A percentile compares a stretch with the other conserved stretches of the same genome.
Conservation (phyloP, 2,797 vertebrate genomes). For the Micropoecilia bifurca region DNA sequence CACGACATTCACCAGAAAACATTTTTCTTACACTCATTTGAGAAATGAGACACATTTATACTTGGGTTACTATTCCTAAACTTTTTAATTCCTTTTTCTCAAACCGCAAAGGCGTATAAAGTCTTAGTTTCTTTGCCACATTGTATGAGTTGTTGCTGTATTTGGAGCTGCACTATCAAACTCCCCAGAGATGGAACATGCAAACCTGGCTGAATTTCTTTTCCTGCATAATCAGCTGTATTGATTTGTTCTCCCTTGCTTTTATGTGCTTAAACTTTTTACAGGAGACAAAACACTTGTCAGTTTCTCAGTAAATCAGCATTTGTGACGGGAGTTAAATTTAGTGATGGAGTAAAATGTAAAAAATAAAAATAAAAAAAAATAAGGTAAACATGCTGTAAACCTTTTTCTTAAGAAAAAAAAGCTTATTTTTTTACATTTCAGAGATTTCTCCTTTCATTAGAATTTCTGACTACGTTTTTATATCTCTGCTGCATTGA, state of each 20-base stretch:
- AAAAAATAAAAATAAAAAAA: background rate
- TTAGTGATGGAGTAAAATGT: background rate
- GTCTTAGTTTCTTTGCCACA: background rate
- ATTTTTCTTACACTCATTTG: background rate
- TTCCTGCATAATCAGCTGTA: slow-evolving; percentile 38
- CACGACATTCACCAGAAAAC: background rate
- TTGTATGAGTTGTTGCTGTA: background rate
- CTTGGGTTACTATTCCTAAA: background rate
- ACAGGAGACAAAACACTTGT: slow-evolving; percentile 22
- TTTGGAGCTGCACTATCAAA: slow-evolving; percentile 29
- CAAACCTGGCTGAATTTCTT: slow-evolving; percentile 25
- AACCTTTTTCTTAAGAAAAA: background rate
- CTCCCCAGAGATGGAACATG: slow-evolving; percentile 17
- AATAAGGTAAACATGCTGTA: background rate
- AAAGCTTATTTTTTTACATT: slow-evolving; percentile 18
- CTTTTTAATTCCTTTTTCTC: background rate
- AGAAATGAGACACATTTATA: too few relatives aligned
- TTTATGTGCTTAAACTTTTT: slow-evolving; percentile 32
- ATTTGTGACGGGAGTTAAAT: slow-evolving; percentile 1
- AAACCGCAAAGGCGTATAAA: background rate
- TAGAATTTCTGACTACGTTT: background rate
- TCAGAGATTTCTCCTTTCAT: slow-evolving; percentile 5
- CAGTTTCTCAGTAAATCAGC: slow-evolving; percentile 22
- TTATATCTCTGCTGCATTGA: slow-evolving; percentile 47
- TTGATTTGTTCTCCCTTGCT: slow-evolving; percentile 30